phyloP scores from a whole-genome alignment of 92 coral and sea anemone species.

The Zoanthus solanderi region DNA sequence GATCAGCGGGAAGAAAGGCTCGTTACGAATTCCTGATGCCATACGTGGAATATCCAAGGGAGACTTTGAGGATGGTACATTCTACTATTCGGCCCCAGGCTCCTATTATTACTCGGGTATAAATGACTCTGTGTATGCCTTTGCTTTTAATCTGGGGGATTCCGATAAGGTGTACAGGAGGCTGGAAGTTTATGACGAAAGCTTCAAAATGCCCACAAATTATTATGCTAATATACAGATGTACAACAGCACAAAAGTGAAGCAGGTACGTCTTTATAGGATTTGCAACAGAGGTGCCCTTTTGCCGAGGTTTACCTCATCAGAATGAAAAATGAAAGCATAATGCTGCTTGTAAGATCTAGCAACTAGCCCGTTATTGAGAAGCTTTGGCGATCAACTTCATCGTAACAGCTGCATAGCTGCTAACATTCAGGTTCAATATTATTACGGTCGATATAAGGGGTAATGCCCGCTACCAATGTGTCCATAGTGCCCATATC shows the following conservation, averaged over 20 bases:
- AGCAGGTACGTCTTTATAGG: conserved; percentile 64
- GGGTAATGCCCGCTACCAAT: too few species aligned
- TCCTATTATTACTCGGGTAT: conserved; percentile 95
- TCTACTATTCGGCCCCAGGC: conserved; percentile 81
- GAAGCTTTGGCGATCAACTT: too few species aligned
- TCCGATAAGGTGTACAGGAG: conserved; percentile 88
- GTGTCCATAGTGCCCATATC: too few species aligned
- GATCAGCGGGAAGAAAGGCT: conserved; percentile 90
- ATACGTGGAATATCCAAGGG: conserved; percentile 97
- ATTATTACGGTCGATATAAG: too few species aligned
- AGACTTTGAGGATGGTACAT: conserved; percentile 96
- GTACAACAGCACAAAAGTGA: conserved; percentile 80
- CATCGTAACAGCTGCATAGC: too few species aligned
- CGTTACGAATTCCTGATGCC: conserved; percentile 86
- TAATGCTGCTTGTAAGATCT: too few species aligned
- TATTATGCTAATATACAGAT: conserved; percentile 84
- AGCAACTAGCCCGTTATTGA: too few species aligned
- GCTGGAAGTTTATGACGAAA: conserved; percentile 76
- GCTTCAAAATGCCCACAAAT: conserved; percentile 61
- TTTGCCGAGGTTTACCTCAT: not conserved
- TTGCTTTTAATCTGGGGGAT: conserved; percentile 97
- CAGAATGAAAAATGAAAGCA: not conserved
- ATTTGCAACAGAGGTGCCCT: not conserved
- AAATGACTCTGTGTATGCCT: conserved; percentile 92
- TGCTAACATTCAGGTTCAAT: too few species aligned